Evolutionary conservation across 2,888 invertebrate genomes (phyloP).

Genomic region (Ormyrus nitidulus): DNA sequence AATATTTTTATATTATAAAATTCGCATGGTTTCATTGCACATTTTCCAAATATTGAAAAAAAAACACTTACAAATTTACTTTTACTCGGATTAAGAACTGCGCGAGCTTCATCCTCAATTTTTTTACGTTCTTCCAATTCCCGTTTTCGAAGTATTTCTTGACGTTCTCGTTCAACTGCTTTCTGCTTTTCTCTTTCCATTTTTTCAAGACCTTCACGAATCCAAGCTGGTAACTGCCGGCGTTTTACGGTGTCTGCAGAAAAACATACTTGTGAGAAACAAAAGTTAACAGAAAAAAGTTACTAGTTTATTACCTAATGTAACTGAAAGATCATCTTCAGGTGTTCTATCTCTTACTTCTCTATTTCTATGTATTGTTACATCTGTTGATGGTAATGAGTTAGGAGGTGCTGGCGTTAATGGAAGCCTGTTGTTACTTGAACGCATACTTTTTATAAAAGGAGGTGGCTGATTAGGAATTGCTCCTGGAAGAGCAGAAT

Average conservation of each 20-base stretch:
- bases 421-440: slow-evolving; percentile 65
- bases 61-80: slow-evolving; percentile 79
- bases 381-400: slow-evolving; percentile 31
- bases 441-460: slow-evolving; percentile 71
- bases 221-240: slow-evolving; percentile 97
- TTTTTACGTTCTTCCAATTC: slow-evolving; percentile 77
- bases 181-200: slow-evolving; percentile 96
- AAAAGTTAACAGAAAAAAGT: neutral
- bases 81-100: slow-evolving; percentile 75
- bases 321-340: slow-evolving; percentile 70
- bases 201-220: slow-evolving; percentile 96
- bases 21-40: neutral
- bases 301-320: slow-evolving; percentile 66
- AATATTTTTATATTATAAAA: slow-evolving; percentile 5
- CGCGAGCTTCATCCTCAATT: slow-evolving; percentile 77
- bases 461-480: slow-evolving; percentile 65
- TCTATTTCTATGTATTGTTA: slow-evolving; percentile 58
- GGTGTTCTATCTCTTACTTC: slow-evolving; percentile 72
- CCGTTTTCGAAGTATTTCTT: slow-evolving; percentile 81
- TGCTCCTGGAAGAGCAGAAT: slow-evolving; percentile 58
- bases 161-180: slow-evolving; percentile 88
- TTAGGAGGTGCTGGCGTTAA: slow-evolving; percentile 66
- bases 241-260: slow-evolving; percentile 88
- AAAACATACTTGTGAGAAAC: neutral
- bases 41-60: slow-evolving; percentile 10